phyloP scores from a whole-genome alignment of 2,888 invertebrate species.

The Cheilosia impressa region DNA sequence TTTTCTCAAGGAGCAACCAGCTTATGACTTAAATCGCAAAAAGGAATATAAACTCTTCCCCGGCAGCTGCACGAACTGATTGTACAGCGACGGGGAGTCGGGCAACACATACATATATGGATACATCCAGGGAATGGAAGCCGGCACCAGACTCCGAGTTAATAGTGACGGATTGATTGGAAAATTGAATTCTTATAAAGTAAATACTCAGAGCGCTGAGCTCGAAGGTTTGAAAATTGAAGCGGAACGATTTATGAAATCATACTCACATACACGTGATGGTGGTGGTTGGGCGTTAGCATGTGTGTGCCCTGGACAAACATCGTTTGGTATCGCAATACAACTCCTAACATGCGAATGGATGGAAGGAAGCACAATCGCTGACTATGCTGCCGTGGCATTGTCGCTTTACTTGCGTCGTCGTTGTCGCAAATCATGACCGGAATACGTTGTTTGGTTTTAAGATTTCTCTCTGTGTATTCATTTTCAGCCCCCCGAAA shows the following conservation, averaged over 20 bases:
- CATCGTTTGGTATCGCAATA: conserved; percentile 67
- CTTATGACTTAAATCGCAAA: conserved; percentile 63
- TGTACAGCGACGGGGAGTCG: background rate
- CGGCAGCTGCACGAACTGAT: conserved; percentile 9
- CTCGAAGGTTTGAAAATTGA: conserved; percentile 67
- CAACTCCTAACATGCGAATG: conserved; percentile 51
- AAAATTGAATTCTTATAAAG: conserved; percentile 76
- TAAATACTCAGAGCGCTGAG: conserved; percentile 65
- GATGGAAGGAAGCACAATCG: conserved; percentile 26
- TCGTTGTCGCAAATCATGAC: conserved; percentile 68
- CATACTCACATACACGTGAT: conserved; percentile 36
- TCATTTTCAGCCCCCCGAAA: background rate
- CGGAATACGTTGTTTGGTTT: conserved; percentile 74
- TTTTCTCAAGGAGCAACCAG: conserved; percentile 71
- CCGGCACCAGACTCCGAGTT: conserved; percentile 31
- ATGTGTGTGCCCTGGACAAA: conserved; percentile 63
- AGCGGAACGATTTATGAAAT: conserved; percentile 73
- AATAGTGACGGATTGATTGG: conserved; percentile 75
- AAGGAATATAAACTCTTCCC: conserved; percentile 7
- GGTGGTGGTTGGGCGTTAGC: background rate
- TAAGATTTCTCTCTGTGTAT: conserved; percentile 45
- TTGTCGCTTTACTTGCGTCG: conserved; percentile 26
- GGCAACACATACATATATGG: too few species aligned
- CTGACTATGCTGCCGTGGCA: conserved; percentile 40
- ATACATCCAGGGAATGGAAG: background rate